Evolutionary conservation across 2,113 vertebrate genomes (phyloP), one percentile per base, ranked within the genome.

Genomic region (Poeciliopsis turrubarensis): DNA sequence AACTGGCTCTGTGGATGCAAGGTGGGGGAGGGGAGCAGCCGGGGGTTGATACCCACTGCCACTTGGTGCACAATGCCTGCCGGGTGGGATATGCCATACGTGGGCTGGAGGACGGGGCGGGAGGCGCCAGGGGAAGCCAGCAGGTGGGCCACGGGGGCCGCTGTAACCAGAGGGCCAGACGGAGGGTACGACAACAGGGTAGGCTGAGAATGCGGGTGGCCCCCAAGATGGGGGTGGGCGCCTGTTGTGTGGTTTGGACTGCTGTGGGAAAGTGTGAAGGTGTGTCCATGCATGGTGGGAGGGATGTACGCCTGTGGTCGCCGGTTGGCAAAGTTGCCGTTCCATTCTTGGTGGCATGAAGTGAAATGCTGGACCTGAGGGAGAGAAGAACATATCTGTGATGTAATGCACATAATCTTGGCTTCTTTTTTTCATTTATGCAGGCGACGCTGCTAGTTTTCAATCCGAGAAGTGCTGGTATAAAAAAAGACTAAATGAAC

Each of bases 301-400:
- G 97, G 94, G 87, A 99, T 95, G 86, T 96, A 98, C 44, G 96
- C 95, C 93, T 98, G 97, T 88, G 97, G 97, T 82, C 97, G 95
- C 77, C 97, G 94, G 69, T 94, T 96, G 71, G 94, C 86, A 0
- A 96, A 98, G 93, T 98, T 99, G 70, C 97, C 95, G 17, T 97
- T 99, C 97, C 98, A 98, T 84, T 99, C 97, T 87, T 96, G 97
- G 86, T 91, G 96, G 86, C 95, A 96, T 71, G 97, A 96, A 82
- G 94, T 89, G 41, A 96, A 97, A 92, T 95, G 97, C 84, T 97
- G 98, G 84, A 98, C 95, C 97, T 99, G 92, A 77, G 47, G n/a
- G 29, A 75, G 61, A 80, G 29, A 73, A 34, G 62, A 79, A 60
- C 10, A 68, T 25, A 0, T 75, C 12, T 13, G 10, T 1, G 14